Evolutionary conservation across 2,888 invertebrate genomes (phyloP), one percentile per base, ranked within the genome.

Genomic region (Hoplodrina blanda): DNA sequence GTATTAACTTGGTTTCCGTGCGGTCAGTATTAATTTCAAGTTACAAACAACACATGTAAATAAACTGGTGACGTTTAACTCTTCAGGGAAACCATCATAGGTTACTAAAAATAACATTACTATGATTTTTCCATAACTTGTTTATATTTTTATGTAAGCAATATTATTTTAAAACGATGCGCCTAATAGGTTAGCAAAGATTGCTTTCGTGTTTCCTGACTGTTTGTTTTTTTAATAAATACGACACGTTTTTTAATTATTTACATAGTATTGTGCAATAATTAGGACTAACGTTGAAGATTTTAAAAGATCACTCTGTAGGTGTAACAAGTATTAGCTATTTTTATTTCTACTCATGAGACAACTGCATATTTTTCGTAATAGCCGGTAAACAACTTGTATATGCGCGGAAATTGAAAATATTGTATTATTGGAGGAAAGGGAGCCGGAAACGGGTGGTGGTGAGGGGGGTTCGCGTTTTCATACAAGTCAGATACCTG

Each of bases 211-310:
- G 37, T 15, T 25, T 25, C 25, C 2, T 25, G 25, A 11, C 30
- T 30, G n/a, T 30, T 11, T 11, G 41, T 10, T 63, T 54, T 55
- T 41, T 44, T 0, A 20, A 41, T 19, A 46, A 17, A 6, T 20
- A 44, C 10, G 73, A 63, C 33, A 49, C 19, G 49, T 44, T 50
- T n/a, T 30, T 15, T 4, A 15, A 54, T 65, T 65, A 33, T 15
- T 65, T 65, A 33, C n/a, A 46, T 20, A 8, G 53, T 37, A 7
- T 68, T 68, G 37, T 72, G 56, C 46, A 72, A 76, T 52, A 41
- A 44, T 44, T 10, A 11, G 5, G 4, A 20, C 3, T 2, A 10
- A 41, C 13, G 41, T 41, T 41, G 11, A 41, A 41, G 41, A 41
- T 2, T 8, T 5, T 33, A 33, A 37, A 37, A 37, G 11, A 33